Evolutionary conservation across 92 coral and sea anemone genomes (phyloP), one percentile per base, ranked within the genome.

Genomic region (Epizoanthus rinbou): DNA sequence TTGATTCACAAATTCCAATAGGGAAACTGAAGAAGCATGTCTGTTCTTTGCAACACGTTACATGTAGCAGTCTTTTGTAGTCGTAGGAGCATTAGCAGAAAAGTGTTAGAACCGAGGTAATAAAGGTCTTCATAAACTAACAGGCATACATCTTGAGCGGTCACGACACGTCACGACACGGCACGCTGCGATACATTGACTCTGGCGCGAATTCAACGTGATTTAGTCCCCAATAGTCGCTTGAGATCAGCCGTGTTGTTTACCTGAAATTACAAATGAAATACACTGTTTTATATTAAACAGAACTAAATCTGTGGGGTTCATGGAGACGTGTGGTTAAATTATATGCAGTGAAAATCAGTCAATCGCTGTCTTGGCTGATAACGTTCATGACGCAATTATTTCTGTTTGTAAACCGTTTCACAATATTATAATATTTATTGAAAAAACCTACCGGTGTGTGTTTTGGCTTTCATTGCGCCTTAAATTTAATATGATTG

Each of bases 151-250:
- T 63, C 63, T 41, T 78, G 72, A 43, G 71, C 54, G 54, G 15
- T 78, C 68, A 62, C 33, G 64, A 43, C 57, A 62, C 82, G 82
- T 78, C 82, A 78, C 24, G 43, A 16, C 82, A 39, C 39, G 69
- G 82, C 82, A 76, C 81, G 69, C 69, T 76, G 81, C 54, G 81
- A 76, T 3, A 15, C 56, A 33, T 21, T 57, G 15, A 39, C 11
- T 39, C 56, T 19, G 35, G 57, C 70, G 47, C 82, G 69, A 78
- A 60, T 78, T 50, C 14, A 78, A 63, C 35, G 58, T 78, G 43
- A 78, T 22, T 10, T 43, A 11, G 22, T 35, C 31, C 54, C 72
- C 82, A 78, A 52, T 63, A 47, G 70, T 7, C 22, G 39, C 80
- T 57, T 69, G 72, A 57, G 37, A 21, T 78, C 82, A 62, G 82